These are phyloP conservation scores for Ommatoiulus sabulosus DNA, from an alignment of 2,888 invertebrate species.

Conservation along the genomic window DNA sequence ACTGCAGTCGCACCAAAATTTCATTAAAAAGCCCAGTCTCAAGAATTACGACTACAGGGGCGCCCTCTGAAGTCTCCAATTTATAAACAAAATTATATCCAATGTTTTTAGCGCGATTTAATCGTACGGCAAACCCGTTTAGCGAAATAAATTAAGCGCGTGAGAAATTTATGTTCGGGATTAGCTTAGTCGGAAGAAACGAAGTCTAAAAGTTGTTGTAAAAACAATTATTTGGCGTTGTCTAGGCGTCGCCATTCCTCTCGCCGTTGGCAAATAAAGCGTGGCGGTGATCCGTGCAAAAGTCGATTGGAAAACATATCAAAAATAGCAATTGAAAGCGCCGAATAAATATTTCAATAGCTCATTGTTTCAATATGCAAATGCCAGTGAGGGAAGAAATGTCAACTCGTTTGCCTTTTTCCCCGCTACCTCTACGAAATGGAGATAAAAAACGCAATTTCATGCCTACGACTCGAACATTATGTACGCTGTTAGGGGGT, in stretches of 20 bases:
- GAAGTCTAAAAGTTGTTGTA: not conserved
- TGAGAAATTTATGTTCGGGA: too few relatives aligned
- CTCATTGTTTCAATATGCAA: conserved; percentile 9
- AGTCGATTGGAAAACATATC: conserved; percentile 19
- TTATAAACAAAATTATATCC: too few relatives aligned
- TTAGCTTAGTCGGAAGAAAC: too few relatives aligned
- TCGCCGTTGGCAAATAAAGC: not conserved
- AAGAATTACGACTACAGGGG: too few relatives aligned
- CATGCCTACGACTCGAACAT: not conserved
- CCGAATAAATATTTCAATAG: conserved; percentile 13
- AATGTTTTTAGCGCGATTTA: too few relatives aligned
- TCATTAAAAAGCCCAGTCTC: too few relatives aligned
- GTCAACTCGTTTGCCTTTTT: conserved; percentile 12
- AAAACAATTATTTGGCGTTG: not conserved
- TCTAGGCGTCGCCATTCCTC: not conserved
- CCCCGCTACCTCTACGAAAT: not conserved
- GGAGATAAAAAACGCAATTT: conserved; percentile 10
- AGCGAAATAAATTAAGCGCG: too few relatives aligned
- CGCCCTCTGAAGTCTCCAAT: too few relatives aligned
- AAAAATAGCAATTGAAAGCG: conserved; percentile 19
- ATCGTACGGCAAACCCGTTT: too few relatives aligned
- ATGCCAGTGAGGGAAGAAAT: conserved; percentile 12
- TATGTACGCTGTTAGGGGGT: not conserved
- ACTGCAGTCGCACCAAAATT: too few relatives aligned
- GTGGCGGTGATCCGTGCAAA: not conserved